Percentiles rank a stretch among this genome's conserved stretches.
These are phyloP conservation scores for Chaunax sp. DNA, from an alignment of 2,797 vertebrate genomes.

Conservation along the genomic window DNA sequence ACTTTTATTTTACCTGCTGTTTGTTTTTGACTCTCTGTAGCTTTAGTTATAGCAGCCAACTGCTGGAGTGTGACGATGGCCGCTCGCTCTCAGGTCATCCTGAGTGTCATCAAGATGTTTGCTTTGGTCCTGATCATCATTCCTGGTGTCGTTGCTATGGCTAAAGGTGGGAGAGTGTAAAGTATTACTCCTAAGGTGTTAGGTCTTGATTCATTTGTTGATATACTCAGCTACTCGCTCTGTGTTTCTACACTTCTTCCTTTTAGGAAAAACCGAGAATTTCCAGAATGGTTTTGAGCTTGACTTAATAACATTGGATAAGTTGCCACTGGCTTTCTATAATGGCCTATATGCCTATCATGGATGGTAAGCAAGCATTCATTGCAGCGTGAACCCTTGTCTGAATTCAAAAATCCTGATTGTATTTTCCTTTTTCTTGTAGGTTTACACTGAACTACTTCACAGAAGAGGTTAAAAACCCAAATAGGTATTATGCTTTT, in stretches of 20 bases:
- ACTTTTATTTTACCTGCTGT: background rate
- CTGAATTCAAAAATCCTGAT: background rate
- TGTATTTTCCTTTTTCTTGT: slow-evolving; percentile 15
- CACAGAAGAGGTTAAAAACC: slow-evolving; percentile 90
- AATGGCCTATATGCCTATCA: slow-evolving; percentile 91
- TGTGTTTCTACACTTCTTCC: background rate
- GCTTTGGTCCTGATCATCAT: slow-evolving; percentile 85
- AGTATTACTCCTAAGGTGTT: background rate
- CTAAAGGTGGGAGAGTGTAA: slow-evolving; percentile 70
- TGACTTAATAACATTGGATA: slow-evolving; percentile 79
- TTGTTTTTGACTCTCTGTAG: slow-evolving; percentile 56
- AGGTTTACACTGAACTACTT: slow-evolving; percentile 93
- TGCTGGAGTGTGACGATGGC: slow-evolving; percentile 86
- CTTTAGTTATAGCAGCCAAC: slow-evolving; percentile 83
- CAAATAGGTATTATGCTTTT: slow-evolving; percentile 84
- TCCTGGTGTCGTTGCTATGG: slow-evolving; percentile 82
- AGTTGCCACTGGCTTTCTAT: slow-evolving; percentile 90
- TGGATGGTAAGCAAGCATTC: slow-evolving; percentile 86
- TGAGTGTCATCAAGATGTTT: slow-evolving; percentile 84
- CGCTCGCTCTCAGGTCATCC: slow-evolving; percentile 79
- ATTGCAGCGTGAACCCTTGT: background rate
- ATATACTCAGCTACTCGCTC: background rate
- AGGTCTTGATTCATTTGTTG: background rate
- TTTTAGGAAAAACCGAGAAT: slow-evolving; percentile 86
- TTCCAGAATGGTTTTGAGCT: slow-evolving; percentile 88